Percentiles rank a stretch among this genome's conserved stretches.
Evolutionary conservation across 2,888 invertebrate species (phyloP).

Genomic region (Thymelicus sylvestris): DNA sequence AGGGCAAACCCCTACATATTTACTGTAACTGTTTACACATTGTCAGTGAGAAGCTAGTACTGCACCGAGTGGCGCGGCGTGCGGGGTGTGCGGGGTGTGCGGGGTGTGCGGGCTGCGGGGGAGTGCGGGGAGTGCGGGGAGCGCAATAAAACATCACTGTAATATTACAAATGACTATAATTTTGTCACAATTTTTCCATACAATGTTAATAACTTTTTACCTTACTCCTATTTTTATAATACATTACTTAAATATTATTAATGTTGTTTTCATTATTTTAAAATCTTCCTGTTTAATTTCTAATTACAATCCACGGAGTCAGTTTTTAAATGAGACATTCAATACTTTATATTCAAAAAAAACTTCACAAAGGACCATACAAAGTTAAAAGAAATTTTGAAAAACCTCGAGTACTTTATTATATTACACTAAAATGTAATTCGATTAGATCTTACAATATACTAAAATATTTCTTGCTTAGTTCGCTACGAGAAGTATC

Average conservation of each 20-base stretch:
- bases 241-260: constrained; percentile 82
- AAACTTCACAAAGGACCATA: constrained; percentile 69
- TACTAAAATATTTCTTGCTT: constrained; percentile 83
- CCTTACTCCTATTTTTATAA: constrained; percentile 81
- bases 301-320: constrained; percentile 80
- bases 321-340: constrained; percentile 70
- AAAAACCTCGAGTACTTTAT: constrained; percentile 71
- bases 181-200: constrained; percentile 86
- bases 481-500: constrained; percentile 79
- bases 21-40: too few species aligned
- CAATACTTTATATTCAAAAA: constrained; percentile 57
- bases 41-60: too few species aligned
- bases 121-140: neutral
- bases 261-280: constrained; percentile 81
- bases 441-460: constrained; percentile 83
- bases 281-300: constrained; percentile 81
- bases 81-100: too few species aligned
- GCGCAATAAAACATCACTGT: constrained; percentile 74
- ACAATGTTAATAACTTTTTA: constrained; percentile 85
- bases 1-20: too few species aligned
- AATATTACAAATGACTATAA: constrained; percentile 86
- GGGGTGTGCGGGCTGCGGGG: too few species aligned
- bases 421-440: constrained; percentile 81
- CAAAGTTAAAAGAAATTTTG: constrained; percentile 73
- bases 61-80: too few species aligned